Evolutionary conservation across 2,888 invertebrate genomes (phyloP), one percentile per base, ranked within the genome.

Genomic region (Trachelus troglodyta): DNA sequence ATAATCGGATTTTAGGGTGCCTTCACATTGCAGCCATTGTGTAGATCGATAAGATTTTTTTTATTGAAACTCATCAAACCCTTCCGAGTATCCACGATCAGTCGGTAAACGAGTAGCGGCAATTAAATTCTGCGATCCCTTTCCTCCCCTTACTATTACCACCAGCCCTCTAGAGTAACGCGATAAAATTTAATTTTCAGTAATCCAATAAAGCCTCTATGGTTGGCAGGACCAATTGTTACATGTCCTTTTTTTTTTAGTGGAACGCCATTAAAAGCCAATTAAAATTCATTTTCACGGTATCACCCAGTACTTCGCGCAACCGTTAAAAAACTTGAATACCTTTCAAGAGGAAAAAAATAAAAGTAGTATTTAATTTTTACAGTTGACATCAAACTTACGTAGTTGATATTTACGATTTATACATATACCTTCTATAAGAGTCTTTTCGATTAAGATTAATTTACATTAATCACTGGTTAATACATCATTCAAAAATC

Each of bases 171-270:
- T 31, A 74, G 69, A n/a, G 74, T 77, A 76, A 81, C 77, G 34
- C 80, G 73, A 82, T 79, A 76, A 79, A 80, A 83, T 83, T 81
- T 74, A 78, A 82, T 83, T 83, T 80, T 79, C 79, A 12, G 78
- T 73, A 79, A 77, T 74, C 76, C 80, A 79, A 79, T 82, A 81
- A 81, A 80, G 76, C 75, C 79, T 79, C 79, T 77, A 74, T 73
- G 30, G 78, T 6, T 15, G 40, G 40, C 23, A 15, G 23, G 23
- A 56, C 6, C 40, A 4, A 56, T 56, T 40, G 40, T 40, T 40
- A 40, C 15, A 40, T 15, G 30, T 33, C 11, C 11, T 35, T 31
- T 31, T 69, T 69, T 33, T 33, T 15, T 71, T 30, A 12, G 71
- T n/a, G 31, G 12, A 30, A 33, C 3, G 30, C 71, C 30, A 71